Evolutionary conservation across 2,113 vertebrate species (phyloP).

Genomic region (Aix galericulata): DNA sequence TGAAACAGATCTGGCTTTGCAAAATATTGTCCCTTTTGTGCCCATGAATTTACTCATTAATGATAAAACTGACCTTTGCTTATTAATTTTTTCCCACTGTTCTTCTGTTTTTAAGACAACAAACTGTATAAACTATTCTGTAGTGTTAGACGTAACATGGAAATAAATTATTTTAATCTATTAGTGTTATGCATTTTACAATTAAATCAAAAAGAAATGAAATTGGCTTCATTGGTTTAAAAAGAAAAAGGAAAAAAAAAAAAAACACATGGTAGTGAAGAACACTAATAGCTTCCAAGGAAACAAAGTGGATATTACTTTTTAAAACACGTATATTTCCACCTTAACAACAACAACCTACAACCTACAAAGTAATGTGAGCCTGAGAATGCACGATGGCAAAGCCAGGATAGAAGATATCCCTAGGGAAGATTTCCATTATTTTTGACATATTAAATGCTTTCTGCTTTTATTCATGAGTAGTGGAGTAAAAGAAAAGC

Average conservation of each 20-base stretch:
- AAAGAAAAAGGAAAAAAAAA: not conserved
- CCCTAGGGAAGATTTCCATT: slow-evolving; percentile 14
- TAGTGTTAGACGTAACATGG: not conserved
- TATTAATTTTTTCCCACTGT: not conserved
- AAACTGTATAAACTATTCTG: slow-evolving; percentile 39
- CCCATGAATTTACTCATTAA: slow-evolving; percentile 47
- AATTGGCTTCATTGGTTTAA: not conserved
- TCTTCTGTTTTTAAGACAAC: slow-evolving; percentile 12
- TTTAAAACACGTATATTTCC: slow-evolving; percentile 40
- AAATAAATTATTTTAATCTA: slow-evolving; percentile 40
- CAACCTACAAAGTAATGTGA: not conserved
- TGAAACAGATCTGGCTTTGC: slow-evolving; percentile 31
- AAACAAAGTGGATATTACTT: slow-evolving; percentile 28
- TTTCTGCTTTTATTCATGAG: slow-evolving; percentile 14
- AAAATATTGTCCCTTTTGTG: not conserved
- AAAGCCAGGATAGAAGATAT: slow-evolving; percentile 33
- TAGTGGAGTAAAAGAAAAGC: not conserved
- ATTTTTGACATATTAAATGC: slow-evolving; percentile 15
- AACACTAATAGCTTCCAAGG: not conserved
- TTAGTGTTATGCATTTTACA: slow-evolving; percentile 14
- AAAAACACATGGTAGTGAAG: not conserved
- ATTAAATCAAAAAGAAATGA: slow-evolving; percentile 12
- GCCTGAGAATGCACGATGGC: not conserved
- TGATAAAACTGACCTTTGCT: slow-evolving; percentile 35
- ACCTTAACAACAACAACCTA: not conserved